Evolutionary conservation across 1,140 invertebrate genomes (phyloP).

Genomic region (Notospermus geniculatus): DNA sequence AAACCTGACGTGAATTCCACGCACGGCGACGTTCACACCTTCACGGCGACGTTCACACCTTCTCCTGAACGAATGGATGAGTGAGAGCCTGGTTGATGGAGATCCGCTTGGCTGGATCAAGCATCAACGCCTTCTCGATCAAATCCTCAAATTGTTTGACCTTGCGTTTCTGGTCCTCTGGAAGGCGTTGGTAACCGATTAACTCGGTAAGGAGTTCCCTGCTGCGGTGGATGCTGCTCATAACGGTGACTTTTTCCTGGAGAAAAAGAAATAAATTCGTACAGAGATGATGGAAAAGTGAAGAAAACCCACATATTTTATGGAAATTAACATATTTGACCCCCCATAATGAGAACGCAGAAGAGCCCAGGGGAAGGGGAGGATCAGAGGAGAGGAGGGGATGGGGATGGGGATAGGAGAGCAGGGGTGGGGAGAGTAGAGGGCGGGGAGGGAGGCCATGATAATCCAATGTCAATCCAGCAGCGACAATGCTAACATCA

Average conservation of each 20-base stretch:
- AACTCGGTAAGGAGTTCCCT: slow-evolving; percentile 85
- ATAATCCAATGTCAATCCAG: too few species aligned
- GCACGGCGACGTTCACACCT: slow-evolving; percentile 33
- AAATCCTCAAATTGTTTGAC: slow-evolving; percentile 91
- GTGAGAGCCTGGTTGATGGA: slow-evolving; percentile 90
- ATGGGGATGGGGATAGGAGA: too few species aligned
- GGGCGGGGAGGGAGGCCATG: too few species aligned
- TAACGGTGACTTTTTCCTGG: slow-evolving; percentile 93
- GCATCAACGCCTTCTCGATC: slow-evolving; percentile 86
- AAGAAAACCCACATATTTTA: slow-evolving; percentile 11
- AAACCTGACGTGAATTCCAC: too few species aligned
- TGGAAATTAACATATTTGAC: too few species aligned
- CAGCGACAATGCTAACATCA: too few species aligned
- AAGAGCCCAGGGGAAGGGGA: too few species aligned
- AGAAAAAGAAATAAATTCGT: slow-evolving; percentile 21
- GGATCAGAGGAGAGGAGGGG: too few species aligned
- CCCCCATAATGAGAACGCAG: too few species aligned
- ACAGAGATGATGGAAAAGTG: background rate
- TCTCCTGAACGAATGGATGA: slow-evolving; percentile 95
- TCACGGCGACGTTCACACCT: slow-evolving; percentile 39
- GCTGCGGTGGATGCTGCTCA: slow-evolving; percentile 84
- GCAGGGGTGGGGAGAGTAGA: too few species aligned
- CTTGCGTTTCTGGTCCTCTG: slow-evolving; percentile 84
- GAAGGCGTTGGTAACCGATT: slow-evolving; percentile 78
- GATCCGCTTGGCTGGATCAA: slow-evolving; percentile 90